Base-by-base conservation (phyloP, 2,113 vertebrate species). In the Odobenus rosmarus region DNA sequence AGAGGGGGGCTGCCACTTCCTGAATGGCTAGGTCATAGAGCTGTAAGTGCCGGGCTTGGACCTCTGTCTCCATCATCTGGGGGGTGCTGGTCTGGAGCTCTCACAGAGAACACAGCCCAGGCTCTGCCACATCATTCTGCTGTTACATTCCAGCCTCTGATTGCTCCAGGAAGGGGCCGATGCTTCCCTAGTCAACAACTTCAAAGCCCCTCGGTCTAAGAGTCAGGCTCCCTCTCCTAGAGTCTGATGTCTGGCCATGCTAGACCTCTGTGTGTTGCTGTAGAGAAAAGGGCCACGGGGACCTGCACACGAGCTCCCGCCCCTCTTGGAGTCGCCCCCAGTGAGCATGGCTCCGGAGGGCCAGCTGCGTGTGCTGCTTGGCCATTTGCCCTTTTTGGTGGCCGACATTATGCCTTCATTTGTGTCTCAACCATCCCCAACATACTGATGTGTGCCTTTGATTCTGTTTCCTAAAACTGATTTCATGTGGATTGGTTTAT, bases 231-330 rank as follows among this genome's bases (percentile, higher is more conserved):
- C 36, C 2, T 61, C 67, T 49, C 82, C 49, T 42, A 57, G 53
- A 28, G 69, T 36, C 82, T 62, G 57, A 16, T 14, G 5, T 59
- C 80, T 55, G 90, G 21, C 59, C 0, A 0, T 59, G 64, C 39
- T 24, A 5, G 14, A 39, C 28, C 31, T 53, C n/a, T 31, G 5
- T 15, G 9, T 61, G n/a, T 42, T 39, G 28, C 5, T 31, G 31
- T 8, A 39, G 64, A 59, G 59, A 49, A 74, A 33, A n/a, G 51
- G 39, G 18, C 36, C 36, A 0, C 0, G 5, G 36, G 46, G 39
- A 55, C n/a, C 64, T 4, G 62, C 26, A 36, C 4, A 4, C 0
- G 1, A 11, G 3, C n/a, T 90, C 15, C n/a, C 7, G 46, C 61
- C 64, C 28, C 67, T 83, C 88, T 36, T 13, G 15, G 85, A 13